phyloP scores from a whole-genome alignment of 2,113 vertebrate species.

The Sitta europaea region DNA sequence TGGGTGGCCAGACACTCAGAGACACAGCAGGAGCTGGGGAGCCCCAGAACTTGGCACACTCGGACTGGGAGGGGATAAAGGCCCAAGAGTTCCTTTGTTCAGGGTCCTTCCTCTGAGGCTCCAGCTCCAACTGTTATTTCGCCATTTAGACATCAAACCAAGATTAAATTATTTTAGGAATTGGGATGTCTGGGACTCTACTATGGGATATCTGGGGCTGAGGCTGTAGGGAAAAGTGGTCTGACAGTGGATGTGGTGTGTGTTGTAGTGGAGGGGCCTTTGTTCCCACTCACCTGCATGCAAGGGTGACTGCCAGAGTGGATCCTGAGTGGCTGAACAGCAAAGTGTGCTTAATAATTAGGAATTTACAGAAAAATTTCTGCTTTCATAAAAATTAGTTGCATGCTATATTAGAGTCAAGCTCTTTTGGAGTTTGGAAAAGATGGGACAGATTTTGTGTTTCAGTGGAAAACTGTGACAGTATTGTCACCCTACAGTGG shows the following conservation, averaged over 20 bases:
- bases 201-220: not conserved
- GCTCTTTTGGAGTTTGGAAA: not conserved
- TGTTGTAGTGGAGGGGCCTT: not conserved
- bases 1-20: not conserved
- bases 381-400: not conserved
- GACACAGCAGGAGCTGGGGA: not conserved
- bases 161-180: not conserved
- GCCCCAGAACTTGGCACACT: too few species aligned
- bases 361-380: not conserved
- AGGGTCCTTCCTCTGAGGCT: not conserved
- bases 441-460: not conserved
- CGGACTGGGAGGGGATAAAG: not conserved
- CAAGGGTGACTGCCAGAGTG: too few species aligned
- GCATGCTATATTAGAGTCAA: not conserved
- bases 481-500: not conserved
- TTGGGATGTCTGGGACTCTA: not conserved
- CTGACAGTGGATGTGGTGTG: not conserved
- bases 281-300: not conserved
- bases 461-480: not conserved
- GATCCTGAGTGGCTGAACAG: not conserved
- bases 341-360: not conserved
- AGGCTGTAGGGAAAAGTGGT: fast-evolving
- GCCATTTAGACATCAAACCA: not conserved
- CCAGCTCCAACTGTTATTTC: not conserved
- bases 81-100: not conserved